Base-by-base conservation (phyloP, 2,113 vertebrate species). In the Sinocyclocheilus grahami region DNA sequence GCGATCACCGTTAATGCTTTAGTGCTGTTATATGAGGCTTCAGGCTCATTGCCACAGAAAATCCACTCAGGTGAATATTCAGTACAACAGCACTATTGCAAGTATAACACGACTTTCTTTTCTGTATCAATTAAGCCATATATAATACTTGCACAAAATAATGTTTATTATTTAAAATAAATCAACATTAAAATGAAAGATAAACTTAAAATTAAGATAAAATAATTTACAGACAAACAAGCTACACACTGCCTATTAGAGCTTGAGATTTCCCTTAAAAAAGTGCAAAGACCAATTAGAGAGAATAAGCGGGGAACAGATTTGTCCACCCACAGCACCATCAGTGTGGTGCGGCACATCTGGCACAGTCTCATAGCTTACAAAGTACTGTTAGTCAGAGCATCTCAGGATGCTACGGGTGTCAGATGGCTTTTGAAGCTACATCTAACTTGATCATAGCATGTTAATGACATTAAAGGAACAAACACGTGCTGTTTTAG, bases 281-380 rank as follows among this genome's bases (percentile, higher is more conserved):
- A 39, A 72, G 3, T 42, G 10, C 16, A 22, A 22, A 39, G 33
- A 39, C 27, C 30, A 11, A 46, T 5, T 30, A 3, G 9, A 42
- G 8, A 22, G 3, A 42, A 39, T 74, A 42, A 74, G 14, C 37
- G 0, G 7, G 16, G 30, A 30, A 16, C 5, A 67, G 27, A 67
- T 67, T 67, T 67, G 65, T 16, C 67, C 67, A 71, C 67, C 30
- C 67, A 71, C 67, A 71, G 16, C 67, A 71, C 67, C 14, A 11
- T 71, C 5, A 13, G 37, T 2, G 24, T 67, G 24, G 6, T 18
- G 16, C 14, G 9, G 14, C 30, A 42, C 71, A 74, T 74, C 71
- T 74, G 71, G 71, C 22, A 72, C 3, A 11, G 69, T 4, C 71
- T 42, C 20, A 42, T 42, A 72, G 37, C 37, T 42, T 72, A 22